phyloP scores from a whole-genome alignment of 2,888 invertebrate genomes.

The Watsonalla cultraria region DNA sequence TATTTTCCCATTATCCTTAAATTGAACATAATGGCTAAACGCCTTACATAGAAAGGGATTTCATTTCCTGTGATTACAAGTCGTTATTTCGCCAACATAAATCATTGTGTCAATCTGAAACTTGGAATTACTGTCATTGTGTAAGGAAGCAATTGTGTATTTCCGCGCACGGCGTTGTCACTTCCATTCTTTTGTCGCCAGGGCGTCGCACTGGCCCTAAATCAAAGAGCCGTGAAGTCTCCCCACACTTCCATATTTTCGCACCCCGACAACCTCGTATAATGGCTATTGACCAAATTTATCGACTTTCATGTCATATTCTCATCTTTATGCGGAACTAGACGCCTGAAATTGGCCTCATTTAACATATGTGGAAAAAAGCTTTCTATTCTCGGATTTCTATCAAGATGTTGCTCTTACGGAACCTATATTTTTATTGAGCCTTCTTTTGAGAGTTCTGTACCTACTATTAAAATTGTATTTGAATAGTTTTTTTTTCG shows the following conservation, averaged over 20 bases:
- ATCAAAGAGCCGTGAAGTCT: slow-evolving; percentile 69
- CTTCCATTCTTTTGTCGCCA: slow-evolving; percentile 39
- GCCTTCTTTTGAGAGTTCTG: slow-evolving; percentile 15
- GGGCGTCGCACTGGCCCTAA: slow-evolving; percentile 45
- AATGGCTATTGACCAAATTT: slow-evolving; percentile 76
- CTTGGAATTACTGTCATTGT: not conserved
- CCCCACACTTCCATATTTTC: slow-evolving; percentile 73
- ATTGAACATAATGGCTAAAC: no score
- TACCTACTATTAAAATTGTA: no score
- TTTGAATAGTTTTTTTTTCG: no score
- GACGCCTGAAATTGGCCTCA: slow-evolving; percentile 49
- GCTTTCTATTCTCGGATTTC: slow-evolving; percentile 34
- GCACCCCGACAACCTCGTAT: slow-evolving; percentile 70
- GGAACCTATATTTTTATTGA: slow-evolving; percentile 32
- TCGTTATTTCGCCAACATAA: not conserved
- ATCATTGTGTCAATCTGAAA: not conserved
- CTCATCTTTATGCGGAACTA: slow-evolving; percentile 65
- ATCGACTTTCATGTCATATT: slow-evolving; percentile 73
- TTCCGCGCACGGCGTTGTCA: slow-evolving; percentile 19
- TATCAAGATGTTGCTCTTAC: slow-evolving; percentile 45
- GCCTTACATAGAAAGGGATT: no score
- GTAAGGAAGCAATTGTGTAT: slow-evolving; percentile 5
- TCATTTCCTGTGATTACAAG: no score
- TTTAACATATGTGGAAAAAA: slow-evolving; percentile 46
- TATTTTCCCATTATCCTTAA: no score